These are phyloP conservation scores for Hymenopus coronatus DNA, from an alignment of 2,888 invertebrate genomes.

Conservation along the genomic window DNA sequence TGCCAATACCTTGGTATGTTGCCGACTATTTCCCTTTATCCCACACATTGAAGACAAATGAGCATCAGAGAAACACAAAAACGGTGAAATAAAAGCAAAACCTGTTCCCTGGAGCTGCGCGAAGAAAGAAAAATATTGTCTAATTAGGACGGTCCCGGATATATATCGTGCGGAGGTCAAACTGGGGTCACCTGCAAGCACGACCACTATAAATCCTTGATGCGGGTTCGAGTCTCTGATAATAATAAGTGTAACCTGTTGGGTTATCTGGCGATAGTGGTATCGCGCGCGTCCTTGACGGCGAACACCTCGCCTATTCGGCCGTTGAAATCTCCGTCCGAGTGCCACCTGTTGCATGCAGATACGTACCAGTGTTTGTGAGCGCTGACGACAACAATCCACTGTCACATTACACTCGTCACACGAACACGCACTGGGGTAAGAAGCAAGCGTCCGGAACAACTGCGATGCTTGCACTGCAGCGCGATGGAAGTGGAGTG, in stretches of 20 bases:
- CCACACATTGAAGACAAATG: too few species aligned
- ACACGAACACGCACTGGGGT: not conserved
- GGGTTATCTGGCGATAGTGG: not conserved
- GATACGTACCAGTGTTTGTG: not conserved
- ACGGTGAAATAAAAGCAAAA: not conserved
- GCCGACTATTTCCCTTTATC: too few species aligned
- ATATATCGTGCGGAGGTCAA: not conserved
- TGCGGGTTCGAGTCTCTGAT: not conserved
- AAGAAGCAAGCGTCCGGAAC: not conserved
- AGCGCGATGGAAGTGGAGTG: not conserved
- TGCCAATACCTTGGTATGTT: too few species aligned
- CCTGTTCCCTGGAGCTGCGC: not conserved
- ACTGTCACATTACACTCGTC: not conserved
- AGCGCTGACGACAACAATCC: too few species aligned
- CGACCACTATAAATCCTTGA: not conserved
- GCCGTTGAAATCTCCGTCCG: slow-evolving; percentile 14
- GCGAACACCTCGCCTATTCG: not conserved
- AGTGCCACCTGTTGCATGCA: slow-evolving; percentile 7
- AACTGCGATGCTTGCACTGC: not conserved
- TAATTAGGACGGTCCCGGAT: not conserved
- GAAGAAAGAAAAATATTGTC: not conserved
- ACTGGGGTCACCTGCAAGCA: not conserved
- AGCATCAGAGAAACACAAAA: not conserved
- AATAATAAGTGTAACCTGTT: not conserved
- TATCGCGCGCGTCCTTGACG: not conserved